Evolutionary conservation across 2,113 vertebrate species (phyloP).

Genomic region (Psittacula cyanocephala): DNA sequence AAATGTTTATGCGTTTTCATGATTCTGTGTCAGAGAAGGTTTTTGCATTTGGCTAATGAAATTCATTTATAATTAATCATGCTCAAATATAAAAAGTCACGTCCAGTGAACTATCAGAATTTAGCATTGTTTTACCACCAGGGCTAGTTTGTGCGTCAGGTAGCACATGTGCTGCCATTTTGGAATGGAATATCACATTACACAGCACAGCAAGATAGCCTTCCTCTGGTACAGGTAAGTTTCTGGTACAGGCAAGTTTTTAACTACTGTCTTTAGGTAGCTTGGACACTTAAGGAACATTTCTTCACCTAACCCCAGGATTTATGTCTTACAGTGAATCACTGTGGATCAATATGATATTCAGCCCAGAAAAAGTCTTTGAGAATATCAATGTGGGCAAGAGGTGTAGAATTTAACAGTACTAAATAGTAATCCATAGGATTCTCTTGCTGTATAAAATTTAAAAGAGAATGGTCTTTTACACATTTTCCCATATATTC

Average conservation of each 20-base stretch:
- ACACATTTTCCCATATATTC: accelerated
- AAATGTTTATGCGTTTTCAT: neutral
- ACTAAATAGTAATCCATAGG: neutral
- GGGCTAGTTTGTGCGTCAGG: neutral
- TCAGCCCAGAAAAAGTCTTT: neutral
- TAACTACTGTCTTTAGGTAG: neutral
- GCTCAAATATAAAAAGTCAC: neutral
- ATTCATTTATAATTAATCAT: neutral
- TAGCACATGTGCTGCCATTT: neutral
- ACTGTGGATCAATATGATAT: neutral
- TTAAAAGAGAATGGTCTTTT: neutral
- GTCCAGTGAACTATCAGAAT: neutral
- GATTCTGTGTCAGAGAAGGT: neutral
- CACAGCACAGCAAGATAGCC: neutral
- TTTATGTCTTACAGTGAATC: neutral
- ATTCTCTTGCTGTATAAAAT: neutral
- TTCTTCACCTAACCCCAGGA: neutral
- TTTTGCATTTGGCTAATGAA: neutral
- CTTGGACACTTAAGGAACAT: neutral
- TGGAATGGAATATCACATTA: neutral
- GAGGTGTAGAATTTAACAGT: neutral
- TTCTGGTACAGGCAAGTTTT: neutral
- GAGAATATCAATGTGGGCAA: neutral
- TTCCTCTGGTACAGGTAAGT: neutral
- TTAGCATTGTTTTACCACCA: neutral